These are phyloP conservation scores for Helarctos malayanus DNA, from an alignment of 2,797 vertebrate species.

Conservation along the genomic window DNA sequence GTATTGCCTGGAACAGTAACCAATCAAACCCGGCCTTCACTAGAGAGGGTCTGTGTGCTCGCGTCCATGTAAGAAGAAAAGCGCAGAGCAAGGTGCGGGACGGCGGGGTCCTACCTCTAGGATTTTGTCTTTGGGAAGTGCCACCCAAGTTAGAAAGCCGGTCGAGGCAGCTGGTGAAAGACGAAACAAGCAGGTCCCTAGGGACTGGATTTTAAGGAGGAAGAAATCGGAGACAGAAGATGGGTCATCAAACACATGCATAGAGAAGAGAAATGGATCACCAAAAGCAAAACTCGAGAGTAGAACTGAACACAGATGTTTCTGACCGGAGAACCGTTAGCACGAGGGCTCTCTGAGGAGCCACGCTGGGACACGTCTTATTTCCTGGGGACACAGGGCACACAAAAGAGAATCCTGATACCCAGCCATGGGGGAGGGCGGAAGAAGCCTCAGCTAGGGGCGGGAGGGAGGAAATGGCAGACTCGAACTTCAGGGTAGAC, in stretches of 20 bases:
- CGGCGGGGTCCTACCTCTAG: accelerated
- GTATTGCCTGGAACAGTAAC: neutral
- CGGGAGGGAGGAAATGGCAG: neutral
- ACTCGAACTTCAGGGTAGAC: neutral
- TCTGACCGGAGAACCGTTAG: neutral
- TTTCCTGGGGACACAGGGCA: accelerated
- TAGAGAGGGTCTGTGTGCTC: neutral
- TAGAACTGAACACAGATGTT: neutral
- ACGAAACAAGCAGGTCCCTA: neutral
- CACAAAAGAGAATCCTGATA: neutral
- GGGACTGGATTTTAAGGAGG: neutral
- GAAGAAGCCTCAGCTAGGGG: neutral
- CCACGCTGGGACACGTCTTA: accelerated
- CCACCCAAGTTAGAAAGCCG: neutral
- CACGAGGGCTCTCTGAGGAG: accelerated
- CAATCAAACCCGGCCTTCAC: neutral
- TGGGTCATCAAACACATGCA: neutral
- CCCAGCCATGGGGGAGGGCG: neutral
- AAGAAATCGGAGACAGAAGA: slow-evolving; percentile 49
- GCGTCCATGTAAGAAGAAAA: neutral
- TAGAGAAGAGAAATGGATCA: neutral
- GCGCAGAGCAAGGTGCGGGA: no score
- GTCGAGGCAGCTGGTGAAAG: neutral
- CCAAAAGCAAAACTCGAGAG: neutral
- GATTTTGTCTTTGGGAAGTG: neutral